Base-by-base conservation (phyloP, 1,140 invertebrate species). In the Coenobita brevimanus region DNA sequence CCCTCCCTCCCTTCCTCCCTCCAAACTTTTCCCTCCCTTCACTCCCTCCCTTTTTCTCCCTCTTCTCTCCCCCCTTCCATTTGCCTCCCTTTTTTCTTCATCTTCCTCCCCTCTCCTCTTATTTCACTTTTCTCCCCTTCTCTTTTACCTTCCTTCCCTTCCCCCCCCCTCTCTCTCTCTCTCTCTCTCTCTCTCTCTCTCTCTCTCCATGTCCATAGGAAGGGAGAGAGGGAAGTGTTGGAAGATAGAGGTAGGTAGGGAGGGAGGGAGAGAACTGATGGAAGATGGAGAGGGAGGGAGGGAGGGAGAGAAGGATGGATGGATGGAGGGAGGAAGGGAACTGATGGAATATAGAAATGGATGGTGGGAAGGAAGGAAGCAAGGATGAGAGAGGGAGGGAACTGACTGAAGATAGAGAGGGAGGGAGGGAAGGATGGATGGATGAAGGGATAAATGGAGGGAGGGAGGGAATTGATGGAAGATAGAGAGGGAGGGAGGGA, bases 81-180 rank as follows among this genome's bases (percentile, higher is more conserved):
- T 54, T 15, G 46, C 41, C 54, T 15, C 17, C 10, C 46, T 0
- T 30, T 3, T 17, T 71, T 41, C 46, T 6, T 24, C 24, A 36
- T 38, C 60, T 21, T 27, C 50, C 67, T 54, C 60, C 50, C 57
- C 82, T 50, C 27, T 36, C 38, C 36, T 33, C 30, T 8, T 27
- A 62, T 24, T 30, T 15, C 4, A 13, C 0, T 60, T 43, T 24
- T 64, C 33, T 41, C 3, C 38, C 10, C 17, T 36, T 27, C 30
- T 17, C 15, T 50, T 4, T 17, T 21, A 69, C 24, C 10, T 80
- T 13, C 36, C 54, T 80, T 24, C n/a, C 54, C 27, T 54, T 80
- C 64, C 30, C n/a, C 43, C 38, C 13, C 71, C 57, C 54, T 85
- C 82, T 24, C 50, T 75, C 36, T 85, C 73, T 57, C 41, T 24